phyloP scores from a whole-genome alignment of 2,113 vertebrate species.

The Camelus dromedarius region DNA sequence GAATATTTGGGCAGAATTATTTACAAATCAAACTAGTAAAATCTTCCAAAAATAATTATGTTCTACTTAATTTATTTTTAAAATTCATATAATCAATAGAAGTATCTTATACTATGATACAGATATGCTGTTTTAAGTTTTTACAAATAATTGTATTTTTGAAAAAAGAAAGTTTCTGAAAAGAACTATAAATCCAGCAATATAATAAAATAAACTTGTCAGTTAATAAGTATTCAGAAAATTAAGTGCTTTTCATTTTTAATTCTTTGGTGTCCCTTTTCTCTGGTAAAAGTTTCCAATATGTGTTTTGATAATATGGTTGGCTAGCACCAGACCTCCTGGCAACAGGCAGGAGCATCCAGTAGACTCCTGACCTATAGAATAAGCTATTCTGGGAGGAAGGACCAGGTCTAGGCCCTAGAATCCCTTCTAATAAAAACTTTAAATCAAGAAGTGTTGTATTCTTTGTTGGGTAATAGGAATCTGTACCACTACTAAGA shows the following conservation, averaged over 20 bases:
- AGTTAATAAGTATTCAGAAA: background rate
- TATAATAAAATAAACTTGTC: background rate
- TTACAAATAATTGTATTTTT: background rate
- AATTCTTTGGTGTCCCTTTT: background rate
- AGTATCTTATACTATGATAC: background rate
- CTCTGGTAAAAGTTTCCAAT: background rate
- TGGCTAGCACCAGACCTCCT: background rate
- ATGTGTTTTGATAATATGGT: background rate
- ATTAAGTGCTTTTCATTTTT: background rate
- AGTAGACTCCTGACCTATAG: background rate
- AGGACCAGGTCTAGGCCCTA: background rate
- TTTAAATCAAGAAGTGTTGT: background rate
- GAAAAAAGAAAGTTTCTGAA: background rate
- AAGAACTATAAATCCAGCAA: background rate
- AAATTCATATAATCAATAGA: background rate
- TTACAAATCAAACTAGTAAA: background rate
- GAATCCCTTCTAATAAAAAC: background rate
- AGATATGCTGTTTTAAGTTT: background rate
- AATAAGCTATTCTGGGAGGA: background rate
- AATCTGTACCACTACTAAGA: background rate
- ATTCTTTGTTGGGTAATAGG: background rate
- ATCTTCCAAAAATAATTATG: background rate
- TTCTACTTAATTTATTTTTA: background rate
- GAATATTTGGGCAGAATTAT: background rate
- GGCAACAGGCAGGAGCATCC: background rate